A percentile compares a stretch with the other conserved stretches of the same genome.
Evolutionary conservation across 1,140 invertebrate genomes (phyloP).

Genomic region (Pseudomyrmex concolor): DNA sequence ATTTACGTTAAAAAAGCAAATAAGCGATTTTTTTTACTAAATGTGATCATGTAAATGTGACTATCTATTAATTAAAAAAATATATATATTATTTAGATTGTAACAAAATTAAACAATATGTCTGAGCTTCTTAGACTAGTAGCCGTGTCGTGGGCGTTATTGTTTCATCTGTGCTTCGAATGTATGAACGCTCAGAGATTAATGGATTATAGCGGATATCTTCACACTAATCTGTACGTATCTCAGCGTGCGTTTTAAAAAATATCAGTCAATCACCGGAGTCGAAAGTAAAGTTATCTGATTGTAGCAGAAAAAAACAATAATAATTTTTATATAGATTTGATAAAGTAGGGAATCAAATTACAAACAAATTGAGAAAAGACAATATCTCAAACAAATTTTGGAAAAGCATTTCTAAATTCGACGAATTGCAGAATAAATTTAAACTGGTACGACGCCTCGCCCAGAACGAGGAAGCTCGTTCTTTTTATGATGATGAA

Average conservation of each 20-base stretch:
- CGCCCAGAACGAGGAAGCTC: slow-evolving; percentile 32
- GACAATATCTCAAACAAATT: not conserved
- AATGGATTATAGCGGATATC: slow-evolving; percentile 44
- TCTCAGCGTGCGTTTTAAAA: not conserved
- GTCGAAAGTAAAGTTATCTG: not conserved
- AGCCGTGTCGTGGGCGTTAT: slow-evolving; percentile 9
- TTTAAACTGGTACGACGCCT: slow-evolving; percentile 48
- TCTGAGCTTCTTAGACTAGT: slow-evolving; percentile 27
- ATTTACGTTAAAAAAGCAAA: not conserved
- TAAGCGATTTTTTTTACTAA: not conserved
- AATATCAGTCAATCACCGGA: not conserved
- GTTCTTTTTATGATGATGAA: slow-evolving; percentile 53
- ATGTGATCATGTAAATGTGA: not conserved
- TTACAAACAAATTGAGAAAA: not conserved
- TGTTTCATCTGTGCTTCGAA: slow-evolving; percentile 46
- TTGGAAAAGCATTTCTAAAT: not conserved
- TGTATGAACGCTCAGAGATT: slow-evolving; percentile 55
- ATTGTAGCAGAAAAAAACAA: not conserved
- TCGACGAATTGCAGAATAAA: slow-evolving; percentile 44
- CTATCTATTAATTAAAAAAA: not conserved
- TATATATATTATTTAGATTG: slow-evolving; percentile 15
- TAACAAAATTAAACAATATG: slow-evolving; percentile 13
- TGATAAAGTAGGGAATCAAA: not conserved
- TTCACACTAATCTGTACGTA: slow-evolving; percentile 41
- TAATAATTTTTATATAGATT: not conserved